Evolutionary conservation across 2,113 vertebrate species (phyloP).

Genomic region (Herpailurus yagouaroundi): DNA sequence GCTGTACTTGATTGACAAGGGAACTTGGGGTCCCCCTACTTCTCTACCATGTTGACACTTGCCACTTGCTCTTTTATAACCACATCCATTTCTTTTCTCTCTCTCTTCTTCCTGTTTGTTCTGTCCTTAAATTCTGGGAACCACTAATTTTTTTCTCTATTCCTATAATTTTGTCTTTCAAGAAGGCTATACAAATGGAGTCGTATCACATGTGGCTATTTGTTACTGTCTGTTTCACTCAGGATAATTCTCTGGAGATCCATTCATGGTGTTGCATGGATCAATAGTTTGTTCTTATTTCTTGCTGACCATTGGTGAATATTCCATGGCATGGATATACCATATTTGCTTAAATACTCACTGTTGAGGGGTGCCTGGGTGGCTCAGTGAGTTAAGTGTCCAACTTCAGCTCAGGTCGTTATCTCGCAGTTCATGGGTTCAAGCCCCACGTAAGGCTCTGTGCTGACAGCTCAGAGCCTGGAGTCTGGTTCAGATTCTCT

Average conservation of each 20-base stretch:
- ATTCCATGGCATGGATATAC: neutral
- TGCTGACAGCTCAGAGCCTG: too few species aligned
- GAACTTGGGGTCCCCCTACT: too few species aligned
- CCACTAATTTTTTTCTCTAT: neutral
- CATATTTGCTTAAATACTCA: neutral
- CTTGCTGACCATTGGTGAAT: neutral
- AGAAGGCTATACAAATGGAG: neutral
- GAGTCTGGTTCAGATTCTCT: too few species aligned
- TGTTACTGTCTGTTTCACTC: neutral
- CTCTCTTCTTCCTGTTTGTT: neutral
- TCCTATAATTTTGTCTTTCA: neutral
- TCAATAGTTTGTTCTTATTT: neutral
- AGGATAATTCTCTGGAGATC: neutral
- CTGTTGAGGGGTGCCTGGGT: neutral
- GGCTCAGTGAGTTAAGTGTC: too few species aligned
- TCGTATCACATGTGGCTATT: neutral
- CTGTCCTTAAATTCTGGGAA: neutral
- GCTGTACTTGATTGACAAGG: too few species aligned
- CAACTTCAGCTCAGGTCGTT: too few species aligned
- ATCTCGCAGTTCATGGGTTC: too few species aligned
- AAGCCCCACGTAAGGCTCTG: too few species aligned
- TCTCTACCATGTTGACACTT: too few species aligned
- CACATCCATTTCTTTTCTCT: neutral
- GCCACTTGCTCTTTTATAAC: neutral
- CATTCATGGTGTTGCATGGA: neutral